Conservation (phyloP, 2,888 invertebrate genomes). For the Drosophila neonasuta region DNA sequence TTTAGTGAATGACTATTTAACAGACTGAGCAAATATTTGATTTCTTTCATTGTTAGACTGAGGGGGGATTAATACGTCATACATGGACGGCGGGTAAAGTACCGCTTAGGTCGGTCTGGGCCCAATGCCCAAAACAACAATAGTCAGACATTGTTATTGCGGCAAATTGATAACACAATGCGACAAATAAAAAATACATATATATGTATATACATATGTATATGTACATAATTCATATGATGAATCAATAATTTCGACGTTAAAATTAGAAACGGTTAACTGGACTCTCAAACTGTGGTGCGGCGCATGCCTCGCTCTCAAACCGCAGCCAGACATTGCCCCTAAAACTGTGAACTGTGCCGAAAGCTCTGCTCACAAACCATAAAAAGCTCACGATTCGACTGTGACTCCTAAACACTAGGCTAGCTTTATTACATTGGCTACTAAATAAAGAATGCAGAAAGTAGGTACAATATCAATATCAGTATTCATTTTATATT, state of each 20-base stretch:
- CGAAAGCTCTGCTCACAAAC: slow-evolving; percentile 31
- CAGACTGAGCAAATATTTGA: slow-evolving; percentile 69
- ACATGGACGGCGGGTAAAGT: slow-evolving; percentile 36
- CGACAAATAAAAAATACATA: slow-evolving; percentile 43
- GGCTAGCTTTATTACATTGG: slow-evolving; percentile 52
- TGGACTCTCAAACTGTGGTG: slow-evolving; percentile 17
- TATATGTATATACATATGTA: background rate
- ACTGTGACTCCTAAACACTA: slow-evolving; percentile 39
- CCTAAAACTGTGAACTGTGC: slow-evolving; percentile 48
- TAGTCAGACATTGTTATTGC: slow-evolving; percentile 48
- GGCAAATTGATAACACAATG: slow-evolving; percentile 59
- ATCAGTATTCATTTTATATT: slow-evolving; percentile 40
- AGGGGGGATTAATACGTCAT: slow-evolving; percentile 51
- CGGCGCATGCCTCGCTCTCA: slow-evolving; percentile 2
- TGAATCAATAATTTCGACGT: slow-evolving; percentile 60
- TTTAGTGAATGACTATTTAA: slow-evolving; percentile 62
- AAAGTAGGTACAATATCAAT: slow-evolving; percentile 13
- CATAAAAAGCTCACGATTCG: slow-evolving; percentile 40
- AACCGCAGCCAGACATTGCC: slow-evolving; percentile 7
- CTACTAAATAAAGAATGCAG: slow-evolving; percentile 24
- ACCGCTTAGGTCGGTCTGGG: slow-evolving; percentile 18
- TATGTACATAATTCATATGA: slow-evolving; percentile 47
- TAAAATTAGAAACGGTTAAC: slow-evolving; percentile 32
- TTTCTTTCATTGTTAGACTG: background rate
- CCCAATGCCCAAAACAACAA: slow-evolving; percentile 29